Base-by-base conservation (phyloP, 2,888 invertebrate species). In the Dolichomitus sp. region DNA sequence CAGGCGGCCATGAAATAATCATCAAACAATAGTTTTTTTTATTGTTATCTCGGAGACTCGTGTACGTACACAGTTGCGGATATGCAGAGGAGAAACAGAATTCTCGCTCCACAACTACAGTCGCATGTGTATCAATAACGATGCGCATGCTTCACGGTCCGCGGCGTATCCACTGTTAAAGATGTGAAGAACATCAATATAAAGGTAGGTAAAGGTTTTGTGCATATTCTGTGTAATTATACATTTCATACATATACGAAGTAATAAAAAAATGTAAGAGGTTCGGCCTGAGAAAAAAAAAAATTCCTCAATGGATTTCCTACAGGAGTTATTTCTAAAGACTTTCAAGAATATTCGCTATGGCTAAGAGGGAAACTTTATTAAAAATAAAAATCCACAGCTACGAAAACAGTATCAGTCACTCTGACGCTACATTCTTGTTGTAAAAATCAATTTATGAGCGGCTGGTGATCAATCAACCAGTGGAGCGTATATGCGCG, bases 1-100 rank as follows among this genome's bases (percentile, higher is more conserved):
- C 88, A 91, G 83, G 85, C 80, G 69, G 87, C 84, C 78, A 81
- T 85, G 48, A 81, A 69, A 75, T 73, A 61, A 69, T 69, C n/a
- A 54, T 54, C 27, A 57, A 73, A 59, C 4, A 73, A 73, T 61
- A 59, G 19, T 65, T 17, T 66, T 72, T 79, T 73, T 65, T 17
- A 37, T 9, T 48, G 11, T 57, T 57, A 40, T 27, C 30, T 33
- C 40, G 23, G 50, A 19, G 45, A 68, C 27, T 54, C 65, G 40
- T 45, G 19, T 59, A 45, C 57, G 57, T 42, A 72, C 52, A 54
- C 37, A 54, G 27, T 17, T n/a, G 27, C 70, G 27, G 30, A 30
- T 12, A 61, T 59, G 40, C 33, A 33, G 48, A 61, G 48, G 73
- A 73, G 61, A 73, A 73, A 73, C 73, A 73, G 73, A 73, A 73